A percentile compares a stretch with the other conserved stretches of the same genome.
These are phyloP conservation scores for Melanchra persicariae DNA, from an alignment of 2,888 invertebrate genomes.

Conservation along the genomic window DNA sequence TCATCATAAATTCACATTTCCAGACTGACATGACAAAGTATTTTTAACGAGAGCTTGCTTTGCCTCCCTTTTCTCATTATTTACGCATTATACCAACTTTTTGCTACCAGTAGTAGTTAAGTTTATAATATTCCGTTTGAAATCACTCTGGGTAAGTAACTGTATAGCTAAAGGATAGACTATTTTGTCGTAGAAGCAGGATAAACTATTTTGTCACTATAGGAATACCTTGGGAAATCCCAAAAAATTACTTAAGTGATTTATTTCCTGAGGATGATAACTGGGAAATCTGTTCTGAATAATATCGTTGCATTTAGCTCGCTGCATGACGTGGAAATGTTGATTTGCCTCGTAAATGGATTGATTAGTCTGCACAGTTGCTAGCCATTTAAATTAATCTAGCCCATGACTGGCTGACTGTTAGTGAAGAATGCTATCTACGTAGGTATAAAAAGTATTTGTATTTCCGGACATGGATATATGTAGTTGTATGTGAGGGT, in stretches of 20 bases:
- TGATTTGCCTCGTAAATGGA: conserved; percentile 44
- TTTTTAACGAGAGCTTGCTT: conserved; percentile 16
- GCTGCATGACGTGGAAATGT: conserved; percentile 32
- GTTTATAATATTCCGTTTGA: not conserved
- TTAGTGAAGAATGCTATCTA: not conserved
- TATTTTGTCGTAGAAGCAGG: not conserved
- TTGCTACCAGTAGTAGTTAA: not conserved
- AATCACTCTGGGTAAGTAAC: not conserved
- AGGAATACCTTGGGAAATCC: not conserved
- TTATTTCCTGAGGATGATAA: not conserved
- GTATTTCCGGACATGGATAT: conserved; percentile 25
- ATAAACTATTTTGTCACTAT: not conserved
- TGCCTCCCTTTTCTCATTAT: conserved; percentile 12
- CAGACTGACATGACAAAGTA: conserved; percentile 3
- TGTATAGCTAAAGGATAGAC: not conserved
- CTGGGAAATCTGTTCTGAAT: conserved; percentile 7
- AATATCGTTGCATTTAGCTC: not conserved
- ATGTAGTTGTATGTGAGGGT: conserved; percentile 20
- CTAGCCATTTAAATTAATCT: conserved; percentile 26
- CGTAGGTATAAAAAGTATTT: conserved; percentile 8
- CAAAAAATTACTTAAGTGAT: not conserved
- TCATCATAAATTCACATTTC: not conserved
- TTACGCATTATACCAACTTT: not conserved
- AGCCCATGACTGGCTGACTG: conserved; percentile 1
- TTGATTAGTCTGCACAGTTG: conserved; percentile 32